These are phyloP conservation scores for Mesodorylaimus sp. DNA, from an alignment of 2,888 invertebrate genomes.

Conservation along the genomic window DNA sequence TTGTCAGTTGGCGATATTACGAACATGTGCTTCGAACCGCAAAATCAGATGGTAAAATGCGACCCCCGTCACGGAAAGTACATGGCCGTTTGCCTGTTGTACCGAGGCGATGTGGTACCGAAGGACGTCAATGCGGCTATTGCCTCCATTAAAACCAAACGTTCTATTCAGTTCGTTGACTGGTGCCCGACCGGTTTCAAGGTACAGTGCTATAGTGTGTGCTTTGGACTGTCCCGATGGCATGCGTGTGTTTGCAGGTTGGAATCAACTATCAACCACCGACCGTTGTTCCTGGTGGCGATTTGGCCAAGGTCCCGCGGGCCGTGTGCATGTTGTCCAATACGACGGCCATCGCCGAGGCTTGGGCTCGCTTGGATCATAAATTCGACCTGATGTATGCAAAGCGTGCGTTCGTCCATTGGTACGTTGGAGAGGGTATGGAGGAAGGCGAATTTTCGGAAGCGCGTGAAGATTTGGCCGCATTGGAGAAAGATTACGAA, in stretches of 20 bases:
- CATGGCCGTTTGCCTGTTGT: constrained; percentile 35
- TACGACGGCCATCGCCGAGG: constrained; percentile 37
- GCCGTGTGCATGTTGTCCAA: constrained; percentile 37
- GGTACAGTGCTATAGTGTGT: too few relatives aligned
- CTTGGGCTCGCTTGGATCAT: constrained; percentile 41
- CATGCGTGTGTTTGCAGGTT: constrained; percentile 35
- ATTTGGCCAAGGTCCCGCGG: constrained; percentile 44
- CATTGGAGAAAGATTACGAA: constrained; percentile 35
- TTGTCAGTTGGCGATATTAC: constrained; percentile 67
- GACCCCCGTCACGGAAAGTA: constrained; percentile 33
- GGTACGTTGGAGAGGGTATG: constrained; percentile 40
- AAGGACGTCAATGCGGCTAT: constrained; percentile 32
- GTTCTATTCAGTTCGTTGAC: constrained; percentile 50
- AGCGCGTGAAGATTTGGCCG: constrained; percentile 27
- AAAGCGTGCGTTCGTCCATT: constrained; percentile 30
- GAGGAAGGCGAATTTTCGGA: constrained; percentile 10
- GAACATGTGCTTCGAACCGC: constrained; percentile 62
- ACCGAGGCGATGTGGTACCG: constrained; percentile 32
- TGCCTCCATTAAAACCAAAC: constrained; percentile 25
- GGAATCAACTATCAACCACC: constrained; percentile 45
- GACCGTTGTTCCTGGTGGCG: constrained; percentile 77
- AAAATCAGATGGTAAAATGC: constrained; percentile 44
- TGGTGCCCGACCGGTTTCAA: constrained; percentile 68
- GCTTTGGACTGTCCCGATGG: too few relatives aligned
- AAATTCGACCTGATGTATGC: constrained; percentile 43